Base-by-base conservation (phyloP, 2,797 vertebrate species). In the Neoniphon sammara region DNA sequence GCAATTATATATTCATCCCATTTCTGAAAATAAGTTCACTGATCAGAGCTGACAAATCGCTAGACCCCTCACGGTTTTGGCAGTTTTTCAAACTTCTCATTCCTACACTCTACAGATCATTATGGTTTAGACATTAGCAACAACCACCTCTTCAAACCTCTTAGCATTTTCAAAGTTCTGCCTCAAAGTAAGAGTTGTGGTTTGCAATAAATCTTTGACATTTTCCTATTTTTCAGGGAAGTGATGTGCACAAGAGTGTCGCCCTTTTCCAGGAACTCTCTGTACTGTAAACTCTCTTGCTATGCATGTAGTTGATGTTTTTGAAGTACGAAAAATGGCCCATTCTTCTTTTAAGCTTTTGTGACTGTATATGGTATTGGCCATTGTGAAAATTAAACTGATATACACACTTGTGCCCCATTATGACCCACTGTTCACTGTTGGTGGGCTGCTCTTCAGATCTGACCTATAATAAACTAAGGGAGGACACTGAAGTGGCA, bases 291-390 rank as follows among this genome's bases (percentile, higher is more conserved):
- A 36, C 9, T 59, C 8, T 67, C 30, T 65, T n/a, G 15, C 21
- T 59, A 34, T 15, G 20, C 30, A 53, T 56, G 18, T 11, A 46
- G 17, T 63, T 75, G 23, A 55, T 75, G 64, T n/a, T 81, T 83
- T 82, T n/a, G 57, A 58, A 42, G 57, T 8, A 42, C n/a, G 34
- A 60, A 20, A 39, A 20, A 79, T 49, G 57, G 50, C 25, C 11
- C 36, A 20, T 66, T 73, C 36, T 77, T 63, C 76, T 73, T 87
- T 52, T 61, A 72, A 50, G 63, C 30, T 18, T 62, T 34, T 60
- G 11, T 75, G 82, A 84, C 81, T 90, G 77, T 87, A 83, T 86
- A 86, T 84, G 83, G 82, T 67, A 27, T 71, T 25, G 4, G 69
- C 63, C 70, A 77, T 67, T 75, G 84, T 84, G 55, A 65, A 82